Percentiles rank a stretch among this genome's conserved stretches.
These are phyloP conservation scores for Mnemiopsis leidyi DNA, from an alignment of 37 sponge, comb jelly and placozoan species.

Conservation along the genomic window DNA sequence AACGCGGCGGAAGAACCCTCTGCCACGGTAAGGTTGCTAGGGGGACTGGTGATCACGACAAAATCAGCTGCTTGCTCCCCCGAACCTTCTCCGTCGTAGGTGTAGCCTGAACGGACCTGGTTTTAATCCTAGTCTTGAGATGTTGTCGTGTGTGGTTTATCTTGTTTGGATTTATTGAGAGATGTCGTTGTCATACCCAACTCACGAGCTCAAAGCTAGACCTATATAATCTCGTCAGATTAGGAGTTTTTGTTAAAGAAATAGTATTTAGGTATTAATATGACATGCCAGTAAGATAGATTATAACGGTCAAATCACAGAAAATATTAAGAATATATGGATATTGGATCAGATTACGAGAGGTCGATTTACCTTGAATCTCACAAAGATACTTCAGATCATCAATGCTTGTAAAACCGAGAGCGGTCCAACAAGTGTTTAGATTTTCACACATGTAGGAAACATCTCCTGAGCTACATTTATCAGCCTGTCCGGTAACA, in stretches of 20 bases:
- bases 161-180: neutral
- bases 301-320: neutral
- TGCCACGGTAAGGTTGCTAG: neutral
- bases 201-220: no score
- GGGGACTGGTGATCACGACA: neutral
- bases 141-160: neutral
- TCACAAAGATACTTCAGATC: conserved; percentile 24
- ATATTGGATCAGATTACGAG: neutral
- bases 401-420: neutral
- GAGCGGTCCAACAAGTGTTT: neutral
- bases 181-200: neutral
- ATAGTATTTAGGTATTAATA: no score
- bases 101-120: neutral
- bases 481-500: neutral
- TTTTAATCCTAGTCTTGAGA: no score
- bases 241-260: no score
- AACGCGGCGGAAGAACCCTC: neutral
- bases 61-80: neutral
- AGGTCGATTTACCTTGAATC: conserved; percentile 32
- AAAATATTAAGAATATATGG: neutral
- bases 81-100: neutral
- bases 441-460: neutral
- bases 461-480: neutral
- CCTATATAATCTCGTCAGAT: no score
- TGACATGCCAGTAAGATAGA: neutral